Percentiles rank a stretch among this genome's conserved stretches.
phyloP scores from a whole-genome alignment of 2,113 vertebrate genomes.

The Halichoeres trimaculatus region DNA sequence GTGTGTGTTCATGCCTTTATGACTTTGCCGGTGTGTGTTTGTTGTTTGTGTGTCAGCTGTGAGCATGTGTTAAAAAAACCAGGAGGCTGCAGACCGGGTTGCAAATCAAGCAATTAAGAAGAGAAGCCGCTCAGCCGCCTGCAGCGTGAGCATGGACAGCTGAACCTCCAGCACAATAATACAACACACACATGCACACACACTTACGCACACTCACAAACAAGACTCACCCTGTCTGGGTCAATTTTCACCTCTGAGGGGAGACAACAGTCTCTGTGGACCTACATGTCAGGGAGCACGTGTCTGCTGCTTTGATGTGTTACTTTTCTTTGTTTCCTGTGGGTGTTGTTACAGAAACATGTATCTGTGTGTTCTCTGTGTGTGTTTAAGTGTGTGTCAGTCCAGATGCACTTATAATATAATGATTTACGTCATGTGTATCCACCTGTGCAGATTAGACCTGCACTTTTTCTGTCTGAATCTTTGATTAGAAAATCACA shows the following conservation, averaged over 20 bases:
- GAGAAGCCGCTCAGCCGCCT: conserved; percentile 41
- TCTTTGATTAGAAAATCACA: too few relatives aligned
- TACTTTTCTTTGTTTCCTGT: not conserved
- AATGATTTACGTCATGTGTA: too few relatives aligned
- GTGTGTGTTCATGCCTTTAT: not conserved
- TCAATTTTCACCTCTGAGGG: conserved; percentile 29
- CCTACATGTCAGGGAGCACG: not conserved
- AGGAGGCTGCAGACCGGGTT: conserved; percentile 30
- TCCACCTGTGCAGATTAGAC: not conserved
- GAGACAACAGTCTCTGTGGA: conserved; percentile 6
- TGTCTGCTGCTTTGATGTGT: not conserved
- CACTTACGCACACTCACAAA: conserved; percentile 2
- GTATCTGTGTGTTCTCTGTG: too few relatives aligned
- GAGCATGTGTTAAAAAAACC: conserved; percentile 41
- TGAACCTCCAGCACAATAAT: not conserved
- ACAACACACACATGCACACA: conserved; percentile 11
- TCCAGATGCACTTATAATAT: too few relatives aligned
- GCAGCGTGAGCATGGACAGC: conserved; percentile 25
- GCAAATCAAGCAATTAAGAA: conserved; percentile 70
- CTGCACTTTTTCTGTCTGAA: not conserved
- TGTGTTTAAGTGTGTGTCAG: too few relatives aligned
- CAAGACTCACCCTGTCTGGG: conserved; percentile 1
- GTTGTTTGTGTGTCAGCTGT: conserved; percentile 26
- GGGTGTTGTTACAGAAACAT: not conserved
- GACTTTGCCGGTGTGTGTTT: conserved; percentile 9